A percentile compares a stretch with the other conserved stretches of the same genome.
phyloP scores from a whole-genome alignment of 2,888 invertebrate genomes.

The Stenurella melanura region DNA sequence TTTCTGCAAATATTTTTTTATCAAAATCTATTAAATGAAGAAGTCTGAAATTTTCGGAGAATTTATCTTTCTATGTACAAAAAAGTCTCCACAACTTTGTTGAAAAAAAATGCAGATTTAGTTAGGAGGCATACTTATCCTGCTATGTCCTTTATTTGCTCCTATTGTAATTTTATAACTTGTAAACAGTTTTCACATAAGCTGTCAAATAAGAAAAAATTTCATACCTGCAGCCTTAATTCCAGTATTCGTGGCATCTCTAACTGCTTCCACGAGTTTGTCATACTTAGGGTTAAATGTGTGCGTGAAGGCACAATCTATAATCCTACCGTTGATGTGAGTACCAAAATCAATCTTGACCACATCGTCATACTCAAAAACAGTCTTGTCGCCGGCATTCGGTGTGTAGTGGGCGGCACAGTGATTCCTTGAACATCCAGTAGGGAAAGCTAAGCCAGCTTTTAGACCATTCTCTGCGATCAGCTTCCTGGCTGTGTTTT shows the following conservation, averaged over 20 bases:
- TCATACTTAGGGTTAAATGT: constrained; percentile 98
- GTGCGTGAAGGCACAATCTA: constrained; percentile 99
- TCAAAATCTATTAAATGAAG: too few species aligned
- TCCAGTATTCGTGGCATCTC: constrained; percentile 98
- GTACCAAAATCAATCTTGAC: constrained; percentile 99
- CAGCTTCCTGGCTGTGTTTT: constrained; percentile 91
- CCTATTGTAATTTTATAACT: neutral
- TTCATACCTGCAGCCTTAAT: constrained; percentile 80
- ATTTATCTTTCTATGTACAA: too few species aligned
- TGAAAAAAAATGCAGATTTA: too few species aligned
- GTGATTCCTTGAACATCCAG: constrained; percentile 89
- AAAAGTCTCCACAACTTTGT: too few species aligned
- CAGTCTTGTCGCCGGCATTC: constrained; percentile 96
- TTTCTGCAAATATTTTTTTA: too few species aligned
- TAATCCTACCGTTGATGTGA: constrained; percentile 97
- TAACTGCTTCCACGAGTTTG: constrained; percentile 93
- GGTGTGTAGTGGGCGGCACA: constrained; percentile 99
- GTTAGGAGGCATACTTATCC: too few species aligned
- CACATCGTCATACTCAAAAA: constrained; percentile 95
- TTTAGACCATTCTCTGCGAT: constrained; percentile 97
- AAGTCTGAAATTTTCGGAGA: too few species aligned
- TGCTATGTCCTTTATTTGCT: neutral
- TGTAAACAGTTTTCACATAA: neutral
- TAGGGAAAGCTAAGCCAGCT: constrained; percentile 95
- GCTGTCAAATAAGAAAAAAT: neutral